Evolutionary conservation across 2,113 vertebrate genomes (phyloP).

Genomic region (Corythoichthys haematopterus): DNA sequence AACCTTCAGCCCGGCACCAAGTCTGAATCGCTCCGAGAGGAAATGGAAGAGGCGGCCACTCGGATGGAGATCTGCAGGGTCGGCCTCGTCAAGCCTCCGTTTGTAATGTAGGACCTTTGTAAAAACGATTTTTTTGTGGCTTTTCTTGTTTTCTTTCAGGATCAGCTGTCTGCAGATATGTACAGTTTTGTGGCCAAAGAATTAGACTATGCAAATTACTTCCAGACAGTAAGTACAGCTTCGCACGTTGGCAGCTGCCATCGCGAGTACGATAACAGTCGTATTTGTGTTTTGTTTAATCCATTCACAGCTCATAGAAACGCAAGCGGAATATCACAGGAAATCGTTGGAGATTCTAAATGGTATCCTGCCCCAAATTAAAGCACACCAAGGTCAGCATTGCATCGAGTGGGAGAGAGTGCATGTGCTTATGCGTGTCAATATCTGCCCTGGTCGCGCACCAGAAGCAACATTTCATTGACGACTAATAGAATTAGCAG

Average conservation of each 20-base stretch:
- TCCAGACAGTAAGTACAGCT: conserved; percentile 85
- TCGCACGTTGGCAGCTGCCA: background rate
- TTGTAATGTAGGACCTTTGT: background rate
- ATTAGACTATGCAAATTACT: conserved; percentile 99
- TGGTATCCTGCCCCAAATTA: conserved; percentile 90
- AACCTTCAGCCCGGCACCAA: conserved; percentile 90
- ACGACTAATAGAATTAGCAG: conserved; percentile 17
- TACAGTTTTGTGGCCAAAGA: conserved; percentile 99
- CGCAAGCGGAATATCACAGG: conserved; percentile 93
- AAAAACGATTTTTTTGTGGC: background rate
- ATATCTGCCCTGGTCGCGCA: conserved; percentile 22
- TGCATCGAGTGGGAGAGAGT: conserved; percentile 12
- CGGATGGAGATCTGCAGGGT: conserved; percentile 99
- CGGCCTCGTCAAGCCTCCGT: conserved; percentile 18
- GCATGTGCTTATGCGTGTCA: conserved; percentile 11
- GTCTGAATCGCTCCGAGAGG: conserved; percentile 91
- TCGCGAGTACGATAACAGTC: background rate
- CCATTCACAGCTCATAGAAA: conserved; percentile 85
- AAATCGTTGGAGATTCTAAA: conserved; percentile 91
- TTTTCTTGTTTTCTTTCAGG: conserved; percentile 65
- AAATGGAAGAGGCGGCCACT: conserved; percentile 98
- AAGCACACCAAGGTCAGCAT: conserved; percentile 94
- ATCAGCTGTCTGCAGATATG: conserved; percentile 98
- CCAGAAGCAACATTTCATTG: conserved; percentile 20
- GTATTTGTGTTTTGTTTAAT: conserved; percentile 13